These are phyloP conservation scores for Neoaliturus tenellus DNA, from an alignment of 2,888 invertebrate genomes.

Conservation along the genomic window DNA sequence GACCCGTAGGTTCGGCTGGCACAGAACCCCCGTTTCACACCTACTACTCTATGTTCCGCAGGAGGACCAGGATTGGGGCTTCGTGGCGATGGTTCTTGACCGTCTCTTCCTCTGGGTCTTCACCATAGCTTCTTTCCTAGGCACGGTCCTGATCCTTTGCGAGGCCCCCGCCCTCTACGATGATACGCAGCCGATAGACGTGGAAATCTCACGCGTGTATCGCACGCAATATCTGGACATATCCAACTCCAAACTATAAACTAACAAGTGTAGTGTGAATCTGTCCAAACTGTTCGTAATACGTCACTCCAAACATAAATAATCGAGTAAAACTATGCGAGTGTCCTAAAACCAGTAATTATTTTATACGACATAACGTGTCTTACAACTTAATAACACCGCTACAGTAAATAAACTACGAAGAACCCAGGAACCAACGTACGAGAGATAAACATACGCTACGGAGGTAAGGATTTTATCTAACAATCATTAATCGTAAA, in stretches of 20 bases:
- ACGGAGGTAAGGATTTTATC: background rate
- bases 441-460: background rate
- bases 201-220: slow-evolving; percentile 90
- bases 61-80: slow-evolving; percentile 98
- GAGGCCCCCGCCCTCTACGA: slow-evolving; percentile 97
- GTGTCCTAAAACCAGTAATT: slow-evolving; percentile 31
- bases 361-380: slow-evolving; percentile 12
- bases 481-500: too few relatives aligned
- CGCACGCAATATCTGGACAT: slow-evolving; percentile 79
- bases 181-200: slow-evolving; percentile 92
- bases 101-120: slow-evolving; percentile 95
- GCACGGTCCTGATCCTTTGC: slow-evolving; percentile 91
- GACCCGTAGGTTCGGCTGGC: background rate
- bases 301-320: background rate
- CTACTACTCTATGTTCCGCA: slow-evolving; percentile 71
- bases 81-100: slow-evolving; percentile 96
- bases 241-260: slow-evolving; percentile 36
- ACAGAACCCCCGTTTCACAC: slow-evolving; percentile 16
- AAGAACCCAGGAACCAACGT: background rate
- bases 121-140: slow-evolving; percentile 90
- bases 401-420: background rate
- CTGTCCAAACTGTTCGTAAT: slow-evolving; percentile 12
- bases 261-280: slow-evolving; percentile 31
- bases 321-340: background rate
- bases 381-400: too few relatives aligned